Percentiles rank a stretch among this genome's conserved stretches.
Conservation (phyloP, 35 echinoderm and acorn worm species). For the Lytechinus variegatus region DNA sequence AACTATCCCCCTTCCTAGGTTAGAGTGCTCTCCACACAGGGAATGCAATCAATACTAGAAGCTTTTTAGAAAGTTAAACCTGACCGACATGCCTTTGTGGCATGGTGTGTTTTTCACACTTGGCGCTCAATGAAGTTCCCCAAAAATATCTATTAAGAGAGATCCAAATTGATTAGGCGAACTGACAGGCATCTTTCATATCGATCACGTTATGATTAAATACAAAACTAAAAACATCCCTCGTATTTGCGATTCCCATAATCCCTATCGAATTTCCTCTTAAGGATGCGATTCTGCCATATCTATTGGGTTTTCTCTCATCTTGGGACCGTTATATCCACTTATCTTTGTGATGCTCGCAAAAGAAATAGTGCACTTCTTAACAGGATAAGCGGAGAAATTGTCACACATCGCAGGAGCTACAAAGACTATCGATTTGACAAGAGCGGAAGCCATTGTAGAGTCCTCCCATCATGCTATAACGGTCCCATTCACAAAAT, state of each 20-base stretch:
- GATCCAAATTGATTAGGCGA: slow-evolving; percentile 19
- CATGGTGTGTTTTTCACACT: slow-evolving; percentile 24
- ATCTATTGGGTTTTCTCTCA: neutral
- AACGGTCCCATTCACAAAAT: slow-evolving; percentile 28
- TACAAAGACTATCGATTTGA: slow-evolving; percentile 32
- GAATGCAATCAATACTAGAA: neutral
- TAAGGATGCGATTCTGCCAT: neutral
- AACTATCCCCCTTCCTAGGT: neutral
- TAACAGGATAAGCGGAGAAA: slow-evolving; percentile 39
- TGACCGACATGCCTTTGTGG: slow-evolving; percentile 7
- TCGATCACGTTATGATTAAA: slow-evolving; percentile 27
- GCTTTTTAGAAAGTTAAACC: slow-evolving; percentile 29
- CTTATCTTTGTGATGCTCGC: neutral
- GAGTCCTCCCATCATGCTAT: slow-evolving; percentile 26
- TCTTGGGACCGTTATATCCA: slow-evolving; percentile 31
- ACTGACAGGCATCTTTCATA: slow-evolving; percentile 32
- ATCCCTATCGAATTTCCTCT: slow-evolving; percentile 30
- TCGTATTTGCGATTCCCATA: neutral
- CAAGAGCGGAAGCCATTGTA: neutral
- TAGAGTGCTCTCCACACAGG: neutral
- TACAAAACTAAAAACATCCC: slow-evolving; percentile 11
- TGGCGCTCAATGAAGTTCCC: neutral
- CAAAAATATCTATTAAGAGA: slow-evolving; percentile 17
- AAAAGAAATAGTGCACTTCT: neutral
- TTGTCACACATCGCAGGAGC: slow-evolving; percentile 34